Evolutionary conservation across 1,140 invertebrate species (phyloP).

Genomic region (roundworm (Caenorhabditis elegans)): WBcel235 BX284606.5:12907501-12908000

Average conservation of each 20-base stretch:
- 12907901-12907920: not conserved
- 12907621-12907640: not conserved
- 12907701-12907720: not conserved
- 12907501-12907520: not conserved
- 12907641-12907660: not conserved
- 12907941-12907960: not conserved
- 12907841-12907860: too few relatives aligned
- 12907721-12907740: not conserved
- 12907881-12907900: not conserved
- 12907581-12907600: too few relatives aligned
- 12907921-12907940: not conserved
- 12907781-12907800: not conserved
- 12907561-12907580: not conserved
- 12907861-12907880: not conserved
- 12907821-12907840: not conserved
- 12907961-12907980: not conserved
- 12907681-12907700: not conserved
- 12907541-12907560: not conserved
- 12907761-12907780: not conserved
- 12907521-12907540: not conserved
- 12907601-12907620: not conserved
- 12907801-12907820: too few relatives aligned
- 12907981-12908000: not conserved
- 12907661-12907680: slow-evolving; percentile 1
- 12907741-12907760: slow-evolving; percentile 12